Evolutionary conservation across 2,113 vertebrate species (phyloP).

Genomic region (Strix uralensis): DNA sequence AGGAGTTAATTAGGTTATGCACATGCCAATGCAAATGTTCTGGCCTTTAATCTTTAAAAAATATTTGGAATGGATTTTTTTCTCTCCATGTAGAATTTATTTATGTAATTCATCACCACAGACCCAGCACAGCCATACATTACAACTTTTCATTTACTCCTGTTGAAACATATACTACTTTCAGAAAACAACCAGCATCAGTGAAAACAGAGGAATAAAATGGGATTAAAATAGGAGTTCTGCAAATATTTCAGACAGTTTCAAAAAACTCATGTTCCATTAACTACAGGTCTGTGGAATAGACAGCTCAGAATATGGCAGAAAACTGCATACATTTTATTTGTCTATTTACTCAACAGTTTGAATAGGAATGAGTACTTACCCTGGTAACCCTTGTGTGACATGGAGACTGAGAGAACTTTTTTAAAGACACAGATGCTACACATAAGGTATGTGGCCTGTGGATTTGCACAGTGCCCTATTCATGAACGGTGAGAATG

Average conservation of each 20-base stretch:
- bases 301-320: not conserved
- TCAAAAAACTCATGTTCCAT: not conserved
- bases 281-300: not conserved
- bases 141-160: not conserved
- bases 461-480: constrained; percentile 32
- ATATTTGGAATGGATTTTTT: not conserved
- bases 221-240: not conserved
- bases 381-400: not conserved
- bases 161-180: not conserved
- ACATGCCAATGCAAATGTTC: not conserved
- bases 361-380: not conserved
- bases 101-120: not conserved
- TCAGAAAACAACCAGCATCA: not conserved
- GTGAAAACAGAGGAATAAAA: not conserved
- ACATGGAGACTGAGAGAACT: not conserved
- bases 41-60: constrained; percentile 31
- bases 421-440: constrained; percentile 43
- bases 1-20: not conserved
- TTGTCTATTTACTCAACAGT: not conserved
- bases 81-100: not conserved
- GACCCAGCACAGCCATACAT: accelerated
- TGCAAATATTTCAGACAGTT: not conserved
- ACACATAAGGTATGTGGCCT: constrained; percentile 32
- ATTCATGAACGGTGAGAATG: constrained; percentile 54
- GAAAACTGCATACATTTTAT: not conserved